phyloP scores from a whole-genome alignment of 2,888 invertebrate genomes.

The Julus scandinavius region DNA sequence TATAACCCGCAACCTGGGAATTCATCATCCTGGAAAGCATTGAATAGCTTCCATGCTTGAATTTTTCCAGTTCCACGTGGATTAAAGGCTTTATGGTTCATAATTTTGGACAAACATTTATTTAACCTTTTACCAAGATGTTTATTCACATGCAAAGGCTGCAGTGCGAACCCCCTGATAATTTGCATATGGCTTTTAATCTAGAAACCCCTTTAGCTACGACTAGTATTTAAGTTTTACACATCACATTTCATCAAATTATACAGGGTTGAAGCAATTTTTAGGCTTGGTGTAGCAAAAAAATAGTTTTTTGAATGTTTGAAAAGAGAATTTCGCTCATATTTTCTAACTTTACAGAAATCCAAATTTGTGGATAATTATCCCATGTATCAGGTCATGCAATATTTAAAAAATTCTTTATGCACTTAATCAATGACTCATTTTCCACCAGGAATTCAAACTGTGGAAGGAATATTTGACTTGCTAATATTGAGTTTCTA shows the following conservation, averaged over 20 bases:
- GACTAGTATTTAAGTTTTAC: too few relatives aligned
- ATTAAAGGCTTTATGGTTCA: neutral
- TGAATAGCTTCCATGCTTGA: neutral
- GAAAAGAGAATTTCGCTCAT: neutral
- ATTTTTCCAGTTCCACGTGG: neutral
- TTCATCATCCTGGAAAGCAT: neutral
- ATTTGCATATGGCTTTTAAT: neutral
- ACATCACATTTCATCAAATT: neutral
- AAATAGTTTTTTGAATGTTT: neutral
- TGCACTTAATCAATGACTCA: too few relatives aligned
- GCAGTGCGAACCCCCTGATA: neutral
- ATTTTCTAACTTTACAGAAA: too few relatives aligned
- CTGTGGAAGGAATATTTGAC: too few relatives aligned
- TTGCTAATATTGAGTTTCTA: too few relatives aligned
- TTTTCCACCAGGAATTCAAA: too few relatives aligned
- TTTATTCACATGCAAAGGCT: neutral
- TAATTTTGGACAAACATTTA: constrained; percentile 12
- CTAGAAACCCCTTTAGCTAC: neutral
- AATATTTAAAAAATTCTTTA: too few relatives aligned
- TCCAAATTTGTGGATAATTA: too few relatives aligned
- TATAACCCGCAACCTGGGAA: neutral
- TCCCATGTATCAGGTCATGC: too few relatives aligned
- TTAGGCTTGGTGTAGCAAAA: neutral
- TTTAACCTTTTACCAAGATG: neutral
- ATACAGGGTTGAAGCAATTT: neutral